Conservation (phyloP, 2,888 invertebrate genomes). For the Graphium colonna region DNA sequence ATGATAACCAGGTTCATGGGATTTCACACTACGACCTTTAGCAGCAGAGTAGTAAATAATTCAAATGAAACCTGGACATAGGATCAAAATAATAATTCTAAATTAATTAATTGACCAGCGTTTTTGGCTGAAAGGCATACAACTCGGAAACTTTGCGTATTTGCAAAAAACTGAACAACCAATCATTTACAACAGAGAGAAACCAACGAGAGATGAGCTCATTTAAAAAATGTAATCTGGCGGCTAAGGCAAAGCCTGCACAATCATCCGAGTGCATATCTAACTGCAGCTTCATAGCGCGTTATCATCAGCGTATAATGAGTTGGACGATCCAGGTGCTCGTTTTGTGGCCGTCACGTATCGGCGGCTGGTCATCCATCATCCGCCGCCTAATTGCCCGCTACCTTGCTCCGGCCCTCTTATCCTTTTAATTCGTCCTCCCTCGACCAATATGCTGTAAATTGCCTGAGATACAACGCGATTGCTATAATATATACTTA, state of each 20-base stretch:
- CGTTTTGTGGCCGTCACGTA: slow-evolving; percentile 74
- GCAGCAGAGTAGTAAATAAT: no score
- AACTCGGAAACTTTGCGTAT: no score
- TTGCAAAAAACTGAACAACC: no score
- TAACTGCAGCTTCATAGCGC: slow-evolving; percentile 69
- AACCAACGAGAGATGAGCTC: no score
- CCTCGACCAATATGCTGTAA: slow-evolving; percentile 57
- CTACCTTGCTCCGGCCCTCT: slow-evolving; percentile 73
- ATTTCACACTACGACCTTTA: no score
- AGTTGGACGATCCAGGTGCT: slow-evolving; percentile 60
- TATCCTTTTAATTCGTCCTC: slow-evolving; percentile 75
- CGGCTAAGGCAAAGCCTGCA: slow-evolving; percentile 39
- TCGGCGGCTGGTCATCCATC: slow-evolving; percentile 71
- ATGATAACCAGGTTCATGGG: no score
- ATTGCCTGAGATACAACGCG: no score
- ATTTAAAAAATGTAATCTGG: slow-evolving; percentile 54
- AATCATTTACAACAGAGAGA: no score
- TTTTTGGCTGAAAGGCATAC: no score
- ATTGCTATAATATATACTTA: slow-evolving; percentile 58
- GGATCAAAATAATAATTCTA: no score
- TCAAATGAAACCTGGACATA: no score
- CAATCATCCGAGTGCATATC: slow-evolving; percentile 66
- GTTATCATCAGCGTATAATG: slow-evolving; percentile 77
- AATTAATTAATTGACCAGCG: no score
- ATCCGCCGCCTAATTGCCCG: slow-evolving; percentile 72